Evolutionary conservation across 2,888 invertebrate species (phyloP).

Genomic region (Ariolimax columbianus): DNA sequence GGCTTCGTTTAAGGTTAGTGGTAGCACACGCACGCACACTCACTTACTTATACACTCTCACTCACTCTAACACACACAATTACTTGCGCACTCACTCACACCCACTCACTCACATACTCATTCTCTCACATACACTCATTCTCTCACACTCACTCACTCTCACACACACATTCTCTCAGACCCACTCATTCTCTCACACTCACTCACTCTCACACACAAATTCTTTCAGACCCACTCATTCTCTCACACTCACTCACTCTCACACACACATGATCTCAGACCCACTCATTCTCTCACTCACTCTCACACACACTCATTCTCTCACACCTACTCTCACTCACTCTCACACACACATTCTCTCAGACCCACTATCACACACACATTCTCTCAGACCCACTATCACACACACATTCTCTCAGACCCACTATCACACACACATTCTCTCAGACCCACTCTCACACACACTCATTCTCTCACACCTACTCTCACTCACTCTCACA

Average conservation of each 20-base stretch:
- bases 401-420: no score
- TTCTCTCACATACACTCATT: neutral
- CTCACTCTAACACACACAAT: neutral
- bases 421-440: no score
- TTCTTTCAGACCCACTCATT: no score
- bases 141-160: neutral
- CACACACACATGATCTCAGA: neutral
- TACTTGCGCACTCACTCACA: neutral
- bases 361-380: no score
- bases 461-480: no score
- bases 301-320: neutral
- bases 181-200: neutral
- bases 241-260: no score
- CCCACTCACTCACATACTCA: neutral
- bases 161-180: neutral
- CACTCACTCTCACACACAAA: no score
- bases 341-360: no score
- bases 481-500: no score
- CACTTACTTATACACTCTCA: no score
- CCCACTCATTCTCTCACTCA: neutral
- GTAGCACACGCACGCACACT: neutral
- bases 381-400: no score
- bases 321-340: neutral
- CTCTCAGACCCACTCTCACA: no score
- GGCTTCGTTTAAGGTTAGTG: constrained; percentile 1